Percentiles rank a stretch among this genome's conserved stretches.
Evolutionary conservation across 2,888 invertebrate species (phyloP).

Genomic region (Balanococcus diminutus): DNA sequence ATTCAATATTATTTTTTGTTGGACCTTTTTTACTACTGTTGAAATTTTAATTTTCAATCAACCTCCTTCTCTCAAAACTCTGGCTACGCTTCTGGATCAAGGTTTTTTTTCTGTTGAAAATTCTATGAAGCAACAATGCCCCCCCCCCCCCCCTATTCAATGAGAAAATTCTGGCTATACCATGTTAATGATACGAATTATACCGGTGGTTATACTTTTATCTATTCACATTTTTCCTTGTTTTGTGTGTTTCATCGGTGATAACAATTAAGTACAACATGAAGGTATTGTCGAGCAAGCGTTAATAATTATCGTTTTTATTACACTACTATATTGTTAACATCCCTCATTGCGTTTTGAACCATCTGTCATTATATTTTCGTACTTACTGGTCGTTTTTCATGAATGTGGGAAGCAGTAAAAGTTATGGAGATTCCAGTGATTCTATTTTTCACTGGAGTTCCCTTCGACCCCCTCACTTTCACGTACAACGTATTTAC

Average conservation of each 20-base stretch:
- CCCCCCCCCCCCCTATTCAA: too few relatives aligned
- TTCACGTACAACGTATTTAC: background rate
- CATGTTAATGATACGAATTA: background rate
- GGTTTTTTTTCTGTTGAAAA: too few relatives aligned
- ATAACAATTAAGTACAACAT: background rate
- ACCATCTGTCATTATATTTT: background rate
- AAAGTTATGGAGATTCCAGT: background rate
- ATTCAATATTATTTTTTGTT: too few relatives aligned
- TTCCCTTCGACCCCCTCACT: background rate
- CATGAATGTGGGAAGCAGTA: background rate
- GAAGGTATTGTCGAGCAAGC: background rate
- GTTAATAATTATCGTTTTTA: constrained; percentile 19
- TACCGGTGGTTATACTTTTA: background rate
- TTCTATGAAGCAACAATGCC: too few relatives aligned
- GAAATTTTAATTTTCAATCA: too few relatives aligned
- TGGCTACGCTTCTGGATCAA: too few relatives aligned
- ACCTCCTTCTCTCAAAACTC: too few relatives aligned
- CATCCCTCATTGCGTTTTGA: background rate
- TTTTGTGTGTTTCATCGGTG: background rate
- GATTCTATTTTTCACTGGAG: background rate
- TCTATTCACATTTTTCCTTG: background rate
- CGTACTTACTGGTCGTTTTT: background rate
- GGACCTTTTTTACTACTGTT: too few relatives aligned
- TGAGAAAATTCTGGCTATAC: too few relatives aligned
- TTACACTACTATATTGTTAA: background rate